Evolutionary conservation across 2,797 vertebrate species (phyloP).

Genomic region (Monodelphis domestica): DNA sequence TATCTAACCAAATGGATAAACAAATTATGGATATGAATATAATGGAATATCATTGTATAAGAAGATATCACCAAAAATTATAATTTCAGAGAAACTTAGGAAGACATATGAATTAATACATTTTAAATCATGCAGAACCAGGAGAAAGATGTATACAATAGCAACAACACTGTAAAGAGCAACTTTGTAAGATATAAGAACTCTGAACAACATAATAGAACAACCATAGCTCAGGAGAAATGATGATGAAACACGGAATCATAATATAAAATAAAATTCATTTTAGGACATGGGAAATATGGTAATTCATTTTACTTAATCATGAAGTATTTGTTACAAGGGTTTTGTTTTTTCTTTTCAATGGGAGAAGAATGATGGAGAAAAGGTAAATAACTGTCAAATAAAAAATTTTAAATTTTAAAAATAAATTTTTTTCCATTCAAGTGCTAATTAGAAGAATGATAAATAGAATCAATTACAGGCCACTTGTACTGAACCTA

Average conservation of each 20-base stretch:
- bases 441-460: neutral
- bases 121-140: neutral
- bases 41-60: neutral
- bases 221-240: neutral
- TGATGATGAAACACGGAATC: neutral
- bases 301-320: neutral
- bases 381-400: neutral
- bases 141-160: neutral
- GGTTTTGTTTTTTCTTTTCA: neutral
- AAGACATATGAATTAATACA: neutral
- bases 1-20: neutral
- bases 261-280: neutral
- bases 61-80: neutral
- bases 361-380: neutral
- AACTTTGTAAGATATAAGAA: neutral
- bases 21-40: neutral
- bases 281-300: neutral
- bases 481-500: neutral
- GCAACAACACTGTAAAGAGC: neutral
- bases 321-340: neutral
- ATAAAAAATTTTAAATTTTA: neutral
- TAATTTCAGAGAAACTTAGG: neutral
- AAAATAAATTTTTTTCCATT: neutral
- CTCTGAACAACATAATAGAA: neutral
- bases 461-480: neutral